A percentile compares a stretch with the other conserved stretches of the same genome.
These are phyloP conservation scores for Erpornis zantholeuca DNA, from an alignment of 2,113 vertebrate species.

Conservation along the genomic window DNA sequence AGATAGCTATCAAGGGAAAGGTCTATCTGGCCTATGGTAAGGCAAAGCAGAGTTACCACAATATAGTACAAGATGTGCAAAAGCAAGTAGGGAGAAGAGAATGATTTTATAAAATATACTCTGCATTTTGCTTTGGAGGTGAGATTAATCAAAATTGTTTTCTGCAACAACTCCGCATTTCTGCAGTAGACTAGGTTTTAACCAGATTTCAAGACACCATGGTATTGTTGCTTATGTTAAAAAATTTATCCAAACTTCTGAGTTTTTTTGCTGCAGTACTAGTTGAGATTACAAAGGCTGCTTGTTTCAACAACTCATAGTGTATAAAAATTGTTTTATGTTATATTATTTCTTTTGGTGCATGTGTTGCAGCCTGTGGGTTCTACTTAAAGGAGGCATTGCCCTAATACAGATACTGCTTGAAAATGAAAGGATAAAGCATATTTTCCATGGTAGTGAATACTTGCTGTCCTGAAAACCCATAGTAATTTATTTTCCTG, in stretches of 20 bases:
- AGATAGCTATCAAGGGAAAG: background rate
- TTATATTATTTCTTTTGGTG: background rate
- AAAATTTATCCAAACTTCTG: background rate
- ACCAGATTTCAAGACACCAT: background rate
- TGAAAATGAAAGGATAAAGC: background rate
- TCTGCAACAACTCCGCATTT: background rate
- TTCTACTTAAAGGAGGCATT: background rate
- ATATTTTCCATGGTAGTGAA: background rate
- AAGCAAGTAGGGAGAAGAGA: background rate
- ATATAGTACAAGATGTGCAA: background rate
- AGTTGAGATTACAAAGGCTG: background rate
- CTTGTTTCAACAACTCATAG: background rate
- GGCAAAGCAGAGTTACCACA: background rate
- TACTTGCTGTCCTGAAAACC: background rate
- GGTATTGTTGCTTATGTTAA: background rate
- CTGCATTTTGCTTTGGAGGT: background rate
- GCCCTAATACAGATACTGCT: background rate
- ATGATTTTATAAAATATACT: background rate
- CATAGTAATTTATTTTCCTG: background rate
- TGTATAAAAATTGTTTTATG: background rate
- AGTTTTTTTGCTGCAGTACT: background rate
- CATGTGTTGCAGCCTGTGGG: background rate
- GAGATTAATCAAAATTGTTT: background rate
- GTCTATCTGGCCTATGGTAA: background rate
- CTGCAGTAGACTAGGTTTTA: background rate